Evolutionary conservation across 2,888 invertebrate genomes (phyloP).

Genomic region (Ariolimax columbianus): DNA sequence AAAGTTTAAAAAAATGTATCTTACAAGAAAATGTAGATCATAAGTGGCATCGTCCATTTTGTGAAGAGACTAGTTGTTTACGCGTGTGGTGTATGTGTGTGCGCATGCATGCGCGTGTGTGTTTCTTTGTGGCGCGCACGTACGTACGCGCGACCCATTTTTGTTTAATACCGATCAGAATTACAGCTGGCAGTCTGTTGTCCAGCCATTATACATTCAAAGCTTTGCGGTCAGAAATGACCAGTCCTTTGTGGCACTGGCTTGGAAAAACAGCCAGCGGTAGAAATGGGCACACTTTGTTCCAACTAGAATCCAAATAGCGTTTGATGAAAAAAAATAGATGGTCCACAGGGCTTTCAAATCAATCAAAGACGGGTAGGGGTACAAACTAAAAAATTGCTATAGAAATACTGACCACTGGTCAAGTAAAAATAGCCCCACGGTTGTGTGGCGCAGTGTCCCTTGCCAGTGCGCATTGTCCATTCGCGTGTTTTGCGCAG

Average conservation of each 20-base stretch:
- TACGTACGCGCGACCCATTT: not conserved
- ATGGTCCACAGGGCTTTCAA: slow-evolving; percentile 12
- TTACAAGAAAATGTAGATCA: too few relatives aligned
- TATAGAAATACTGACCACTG: slow-evolving; percentile 45
- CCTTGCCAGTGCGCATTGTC: slow-evolving; percentile 30
- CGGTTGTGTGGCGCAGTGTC: not conserved
- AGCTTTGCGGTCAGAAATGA: not conserved
- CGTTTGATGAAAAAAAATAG: slow-evolving; percentile 12
- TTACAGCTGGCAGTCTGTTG: not conserved
- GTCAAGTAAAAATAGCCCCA: slow-evolving; percentile 43
- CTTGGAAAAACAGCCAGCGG: not conserved
- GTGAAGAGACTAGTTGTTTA: too few relatives aligned
- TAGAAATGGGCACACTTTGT: not conserved
- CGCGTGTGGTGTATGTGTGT: too few relatives aligned
- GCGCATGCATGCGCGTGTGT: not conserved
- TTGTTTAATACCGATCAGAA: slow-evolving; percentile 17
- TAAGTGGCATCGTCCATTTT: too few relatives aligned
- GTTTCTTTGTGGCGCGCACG: not conserved
- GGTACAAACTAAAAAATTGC: slow-evolving; percentile 2
- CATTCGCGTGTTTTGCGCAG: slow-evolving; percentile 37
- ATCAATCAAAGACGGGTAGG: slow-evolving; percentile 24
- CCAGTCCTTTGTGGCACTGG: not conserved
- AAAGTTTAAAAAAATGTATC: too few relatives aligned
- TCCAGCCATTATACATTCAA: slow-evolving; percentile 14
- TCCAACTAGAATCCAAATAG: not conserved